These are phyloP conservation scores for Phrynocephalus vlangalii DNA, from an alignment of 2,797 vertebrate species.

Conservation along the genomic window DNA sequence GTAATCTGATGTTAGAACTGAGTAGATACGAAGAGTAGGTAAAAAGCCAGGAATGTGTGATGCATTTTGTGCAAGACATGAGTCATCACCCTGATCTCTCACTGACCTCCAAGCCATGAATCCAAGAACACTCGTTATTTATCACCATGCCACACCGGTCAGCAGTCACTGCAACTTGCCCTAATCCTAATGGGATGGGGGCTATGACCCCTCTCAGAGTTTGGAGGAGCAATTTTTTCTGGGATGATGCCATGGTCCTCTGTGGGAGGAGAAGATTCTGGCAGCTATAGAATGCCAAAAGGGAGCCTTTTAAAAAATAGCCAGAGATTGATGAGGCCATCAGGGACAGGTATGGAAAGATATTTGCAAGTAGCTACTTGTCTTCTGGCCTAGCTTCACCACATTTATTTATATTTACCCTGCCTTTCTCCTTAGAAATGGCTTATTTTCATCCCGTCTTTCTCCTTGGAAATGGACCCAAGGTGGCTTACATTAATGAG, in stretches of 20 bases:
- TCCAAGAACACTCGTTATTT: background rate
- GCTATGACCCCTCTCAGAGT: background rate
- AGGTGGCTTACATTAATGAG: no score
- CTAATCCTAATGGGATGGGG: background rate
- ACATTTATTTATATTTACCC: no score
- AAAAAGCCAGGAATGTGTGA: conserved; percentile 37
- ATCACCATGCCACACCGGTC: background rate
- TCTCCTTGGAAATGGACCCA: no score
- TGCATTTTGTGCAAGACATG: background rate
- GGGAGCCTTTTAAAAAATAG: no score
- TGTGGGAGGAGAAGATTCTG: no score
- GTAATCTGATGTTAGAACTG: background rate
- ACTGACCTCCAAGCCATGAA: background rate
- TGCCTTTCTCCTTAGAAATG: no score
- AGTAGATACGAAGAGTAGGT: conserved; percentile 31
- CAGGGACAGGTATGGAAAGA: background rate
- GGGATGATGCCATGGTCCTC: no score
- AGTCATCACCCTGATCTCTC: conserved; percentile 30
- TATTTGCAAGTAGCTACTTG: background rate
- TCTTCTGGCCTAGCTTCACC: background rate
- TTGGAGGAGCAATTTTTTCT: no score
- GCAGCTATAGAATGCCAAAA: no score
- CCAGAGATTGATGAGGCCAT: background rate
- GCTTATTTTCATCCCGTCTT: no score
- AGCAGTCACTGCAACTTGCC: background rate